Conservation (phyloP, 2,797 vertebrate species). For the Psittacula derbiana region DNA sequence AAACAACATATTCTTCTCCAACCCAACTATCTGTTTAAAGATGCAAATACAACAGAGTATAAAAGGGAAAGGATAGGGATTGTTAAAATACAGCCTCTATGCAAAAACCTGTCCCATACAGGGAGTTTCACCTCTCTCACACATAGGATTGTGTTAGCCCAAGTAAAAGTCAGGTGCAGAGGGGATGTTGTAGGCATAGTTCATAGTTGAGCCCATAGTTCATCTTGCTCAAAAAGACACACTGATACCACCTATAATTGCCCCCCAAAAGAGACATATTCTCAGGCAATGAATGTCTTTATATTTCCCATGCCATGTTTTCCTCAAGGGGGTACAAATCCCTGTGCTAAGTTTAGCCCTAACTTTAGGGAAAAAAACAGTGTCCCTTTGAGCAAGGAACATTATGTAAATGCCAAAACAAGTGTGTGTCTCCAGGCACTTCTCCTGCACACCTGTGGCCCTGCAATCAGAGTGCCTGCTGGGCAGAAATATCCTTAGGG, state of each 20-base stretch:
- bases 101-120: not conserved
- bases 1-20: not conserved
- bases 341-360: not conserved
- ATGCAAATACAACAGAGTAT: not conserved
- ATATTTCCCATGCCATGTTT: not conserved
- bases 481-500: not conserved
- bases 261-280: not conserved
- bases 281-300: not conserved
- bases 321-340: not conserved
- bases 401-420: not conserved
- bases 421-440: not conserved
- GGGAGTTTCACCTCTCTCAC: not conserved
- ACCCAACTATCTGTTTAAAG: not conserved
- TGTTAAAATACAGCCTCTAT: not conserved
- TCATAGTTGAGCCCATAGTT: not conserved
- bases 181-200: not conserved
- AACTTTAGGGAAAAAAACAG: not conserved
- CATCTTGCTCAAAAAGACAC: not conserved
- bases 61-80: not conserved
- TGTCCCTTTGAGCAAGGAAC: not conserved
- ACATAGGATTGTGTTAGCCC: not conserved
- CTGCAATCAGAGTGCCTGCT: not conserved
- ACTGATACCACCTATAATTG: not conserved
- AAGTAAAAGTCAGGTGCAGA: not conserved
- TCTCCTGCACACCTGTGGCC: not conserved